Evolutionary conservation across 2,888 invertebrate genomes (phyloP).

Genomic region (Philopedon plagiatum): DNA sequence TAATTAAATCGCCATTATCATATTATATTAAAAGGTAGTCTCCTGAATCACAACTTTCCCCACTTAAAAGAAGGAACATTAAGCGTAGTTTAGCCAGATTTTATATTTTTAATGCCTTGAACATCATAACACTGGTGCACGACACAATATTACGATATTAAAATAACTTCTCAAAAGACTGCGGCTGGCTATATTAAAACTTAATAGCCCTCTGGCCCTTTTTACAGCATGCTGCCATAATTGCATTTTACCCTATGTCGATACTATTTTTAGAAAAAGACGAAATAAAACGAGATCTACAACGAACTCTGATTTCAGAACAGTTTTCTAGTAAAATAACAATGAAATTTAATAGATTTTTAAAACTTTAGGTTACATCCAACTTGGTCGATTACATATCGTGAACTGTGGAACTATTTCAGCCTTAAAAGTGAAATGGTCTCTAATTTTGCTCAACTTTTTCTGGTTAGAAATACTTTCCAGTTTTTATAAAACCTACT

Average conservation of each 20-base stretch:
- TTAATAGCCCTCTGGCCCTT: conserved; percentile 42
- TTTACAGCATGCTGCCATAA: conserved; percentile 40
- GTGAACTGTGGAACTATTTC: too few species aligned
- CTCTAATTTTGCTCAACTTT: too few species aligned
- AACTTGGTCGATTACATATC: too few species aligned
- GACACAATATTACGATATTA: conserved; percentile 44
- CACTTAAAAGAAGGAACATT: neutral
- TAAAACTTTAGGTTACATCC: too few species aligned
- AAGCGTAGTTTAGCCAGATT: conserved; percentile 15
- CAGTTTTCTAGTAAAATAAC: neutral
- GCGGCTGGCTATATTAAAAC: conserved; percentile 46
- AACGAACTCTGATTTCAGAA: conserved; percentile 25
- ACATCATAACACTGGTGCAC: conserved; percentile 26
- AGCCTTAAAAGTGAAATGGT: too few species aligned
- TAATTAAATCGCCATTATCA: neutral
- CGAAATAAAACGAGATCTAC: conserved; percentile 20
- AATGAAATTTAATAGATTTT: conserved; percentile 1
- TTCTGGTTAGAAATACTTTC: too few species aligned
- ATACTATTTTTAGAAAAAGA: conserved; percentile 24
- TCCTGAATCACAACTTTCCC: neutral
- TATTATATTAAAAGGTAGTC: neutral
- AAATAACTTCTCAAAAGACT: conserved; percentile 42
- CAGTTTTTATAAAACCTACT: too few species aligned
- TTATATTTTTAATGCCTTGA: conserved; percentile 26
- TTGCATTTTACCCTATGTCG: conserved; percentile 38